Percentiles rank a stretch among this genome's conserved stretches.
Evolutionary conservation across 2,113 vertebrate species (phyloP).

Genomic region (Lucifuga dentata): DNA sequence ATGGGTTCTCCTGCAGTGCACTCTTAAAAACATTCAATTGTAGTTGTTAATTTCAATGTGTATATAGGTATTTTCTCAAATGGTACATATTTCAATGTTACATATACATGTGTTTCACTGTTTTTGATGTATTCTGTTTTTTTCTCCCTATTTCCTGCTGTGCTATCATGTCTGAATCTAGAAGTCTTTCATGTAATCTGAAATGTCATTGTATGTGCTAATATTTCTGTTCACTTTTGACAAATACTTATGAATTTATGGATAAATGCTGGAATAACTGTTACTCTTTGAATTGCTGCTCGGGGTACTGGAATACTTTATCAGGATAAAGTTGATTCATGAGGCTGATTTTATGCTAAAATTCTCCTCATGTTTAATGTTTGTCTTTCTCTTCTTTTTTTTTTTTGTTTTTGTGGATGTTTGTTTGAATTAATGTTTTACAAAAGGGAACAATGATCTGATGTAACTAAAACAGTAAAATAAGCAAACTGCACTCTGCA

Average conservation of each 20-base stretch:
- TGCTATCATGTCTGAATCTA: slow-evolving; percentile 16
- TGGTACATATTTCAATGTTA: slow-evolving; percentile 53
- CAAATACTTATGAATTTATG: slow-evolving; percentile 42
- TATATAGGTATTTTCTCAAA: slow-evolving; percentile 34
- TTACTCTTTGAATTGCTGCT: slow-evolving; percentile 68
- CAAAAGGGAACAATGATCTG: too few species aligned
- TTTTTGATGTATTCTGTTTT: slow-evolving; percentile 20
- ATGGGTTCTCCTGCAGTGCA: slow-evolving; percentile 20
- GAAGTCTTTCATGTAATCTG: slow-evolving; percentile 37
- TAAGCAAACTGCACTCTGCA: too few species aligned
- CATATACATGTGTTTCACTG: background rate
- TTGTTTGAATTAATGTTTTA: too few species aligned
- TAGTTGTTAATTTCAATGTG: slow-evolving; percentile 31
- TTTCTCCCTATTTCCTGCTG: slow-evolving; percentile 17
- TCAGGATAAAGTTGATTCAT: too few species aligned
- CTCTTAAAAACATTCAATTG: slow-evolving; percentile 29
- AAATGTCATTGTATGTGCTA: slow-evolving; percentile 22
- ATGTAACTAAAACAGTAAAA: too few species aligned
- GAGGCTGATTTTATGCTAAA: too few species aligned
- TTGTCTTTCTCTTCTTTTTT: too few species aligned
- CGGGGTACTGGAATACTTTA: too few species aligned
- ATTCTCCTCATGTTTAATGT: too few species aligned
- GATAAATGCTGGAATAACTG: slow-evolving; percentile 71
- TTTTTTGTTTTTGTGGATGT: too few species aligned
- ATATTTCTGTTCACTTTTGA: background rate